Base-by-base conservation (phyloP, 2,888 invertebrate genomes). In the Erynnis tages region DNA sequence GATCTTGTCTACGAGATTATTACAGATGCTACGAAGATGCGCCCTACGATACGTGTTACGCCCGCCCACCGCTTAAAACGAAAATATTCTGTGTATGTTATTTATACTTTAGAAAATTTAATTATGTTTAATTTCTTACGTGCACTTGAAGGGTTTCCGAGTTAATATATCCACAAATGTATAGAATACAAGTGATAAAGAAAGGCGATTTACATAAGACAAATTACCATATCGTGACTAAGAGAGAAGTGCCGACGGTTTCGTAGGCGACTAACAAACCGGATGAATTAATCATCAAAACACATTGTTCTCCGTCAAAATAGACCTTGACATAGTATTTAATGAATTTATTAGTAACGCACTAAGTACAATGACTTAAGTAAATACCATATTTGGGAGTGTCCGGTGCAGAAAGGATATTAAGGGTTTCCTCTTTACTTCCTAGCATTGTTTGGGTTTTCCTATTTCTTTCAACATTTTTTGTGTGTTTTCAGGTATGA, bases 291-390 rank as follows among this genome's bases (percentile, higher is more conserved):
- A 67, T 76, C 69, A 76, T 73, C 67, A 62, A 52, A 58, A 59
- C 61, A 61, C 61, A 76, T 75, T 76, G 75, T 76, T 72, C 60
- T 54, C 61, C 58, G 47, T 54, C 50, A 54, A 56, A 58, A 55
- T 34, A 41, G 53, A 63, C 84, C 83, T 83, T 85, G 86, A 77
- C 81, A 80, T 65, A 59, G 58, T 69, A 66, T 61, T 56, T 58
- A 54, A 54, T 53, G 55, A 58, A 53, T 58, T 63, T 58, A 47
- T 52, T 45, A 52, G 52, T 17, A 30, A 44, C 37, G 44, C 37
- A 44, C 52, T 21, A 16, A 45, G 29, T 23, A 38, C 52, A 52
- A 44, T 52, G 44, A 38, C 44, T 52, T 35, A 19, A 11, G 4
- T 50, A 8, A 13, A 14, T 5, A 17, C 17, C 21, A 1, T 10